These are phyloP conservation scores for Mandrillus leucophaeus DNA, from an alignment of 2,113 vertebrate species.

Conservation along the genomic window DNA sequence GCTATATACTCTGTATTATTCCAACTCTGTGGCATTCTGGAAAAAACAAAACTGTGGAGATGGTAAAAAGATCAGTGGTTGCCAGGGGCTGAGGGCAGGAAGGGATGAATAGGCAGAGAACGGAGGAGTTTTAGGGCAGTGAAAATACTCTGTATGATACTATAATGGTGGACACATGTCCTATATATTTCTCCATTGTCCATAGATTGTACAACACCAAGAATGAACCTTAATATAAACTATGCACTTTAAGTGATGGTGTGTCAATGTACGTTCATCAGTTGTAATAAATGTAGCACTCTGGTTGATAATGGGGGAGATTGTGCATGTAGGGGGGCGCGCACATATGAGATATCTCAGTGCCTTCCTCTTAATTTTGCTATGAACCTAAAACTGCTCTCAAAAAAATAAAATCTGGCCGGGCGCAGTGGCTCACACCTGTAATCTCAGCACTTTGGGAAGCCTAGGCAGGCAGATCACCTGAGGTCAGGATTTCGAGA, in stretches of 20 bases:
- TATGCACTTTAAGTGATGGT: background rate
- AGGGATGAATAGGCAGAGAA: background rate
- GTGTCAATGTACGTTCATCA: background rate
- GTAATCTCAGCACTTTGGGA: too few species aligned
- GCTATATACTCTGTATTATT: background rate
- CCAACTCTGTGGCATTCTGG: background rate
- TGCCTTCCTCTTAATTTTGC: background rate
- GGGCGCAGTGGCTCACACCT: too few species aligned
- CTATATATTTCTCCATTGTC: background rate
- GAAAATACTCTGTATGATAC: background rate
- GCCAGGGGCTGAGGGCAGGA: background rate
- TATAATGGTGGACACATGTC: background rate
- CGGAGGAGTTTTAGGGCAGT: background rate
- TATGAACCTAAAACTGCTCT: background rate
- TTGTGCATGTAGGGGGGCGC: background rate
- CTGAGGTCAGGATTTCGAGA: too few species aligned
- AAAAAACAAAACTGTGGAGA: background rate
- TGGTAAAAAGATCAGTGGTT: background rate
- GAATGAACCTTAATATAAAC: background rate
- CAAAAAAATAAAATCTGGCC: background rate
- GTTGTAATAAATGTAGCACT: background rate
- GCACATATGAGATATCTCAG: background rate
- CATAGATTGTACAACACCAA: background rate
- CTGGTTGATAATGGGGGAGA: background rate
- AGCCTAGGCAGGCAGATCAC: too few species aligned